These are phyloP conservation scores for Piprites chloris DNA, from an alignment of 2,113 vertebrate species.

Conservation along the genomic window DNA sequence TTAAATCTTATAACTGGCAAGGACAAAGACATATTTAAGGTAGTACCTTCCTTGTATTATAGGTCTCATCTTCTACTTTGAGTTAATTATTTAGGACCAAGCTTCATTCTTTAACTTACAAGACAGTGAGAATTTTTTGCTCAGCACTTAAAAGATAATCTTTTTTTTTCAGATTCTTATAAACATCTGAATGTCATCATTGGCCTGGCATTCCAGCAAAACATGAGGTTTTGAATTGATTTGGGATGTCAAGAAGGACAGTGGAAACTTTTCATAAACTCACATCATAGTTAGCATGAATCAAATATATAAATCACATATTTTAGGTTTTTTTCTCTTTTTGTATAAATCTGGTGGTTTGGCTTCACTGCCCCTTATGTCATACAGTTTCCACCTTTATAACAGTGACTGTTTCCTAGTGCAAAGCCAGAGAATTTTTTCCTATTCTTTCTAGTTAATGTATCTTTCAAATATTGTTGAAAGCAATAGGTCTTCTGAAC, in stretches of 20 bases:
- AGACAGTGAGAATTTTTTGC: not conserved
- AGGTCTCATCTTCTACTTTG: not conserved
- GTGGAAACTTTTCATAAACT: not conserved
- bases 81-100: not conserved
- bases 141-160: not conserved
- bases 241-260: not conserved
- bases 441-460: not conserved
- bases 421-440: not conserved
- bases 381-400: not conserved
- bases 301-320: not conserved
- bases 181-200: not conserved
- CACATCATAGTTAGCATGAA: not conserved
- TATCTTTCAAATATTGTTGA: not conserved
- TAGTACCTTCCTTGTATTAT: not conserved
- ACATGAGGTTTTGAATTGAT: not conserved
- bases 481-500: not conserved
- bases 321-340: fast-evolving
- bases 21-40: not conserved
- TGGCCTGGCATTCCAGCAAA: not conserved
- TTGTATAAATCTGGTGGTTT: not conserved
- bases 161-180: not conserved
- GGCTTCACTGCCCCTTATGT: not conserved
- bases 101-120: constrained; percentile 7
- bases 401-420: not conserved
- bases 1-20: not conserved